Conservation (phyloP, 1,140 invertebrate species). For the Drosophila tropicalis region DNA sequence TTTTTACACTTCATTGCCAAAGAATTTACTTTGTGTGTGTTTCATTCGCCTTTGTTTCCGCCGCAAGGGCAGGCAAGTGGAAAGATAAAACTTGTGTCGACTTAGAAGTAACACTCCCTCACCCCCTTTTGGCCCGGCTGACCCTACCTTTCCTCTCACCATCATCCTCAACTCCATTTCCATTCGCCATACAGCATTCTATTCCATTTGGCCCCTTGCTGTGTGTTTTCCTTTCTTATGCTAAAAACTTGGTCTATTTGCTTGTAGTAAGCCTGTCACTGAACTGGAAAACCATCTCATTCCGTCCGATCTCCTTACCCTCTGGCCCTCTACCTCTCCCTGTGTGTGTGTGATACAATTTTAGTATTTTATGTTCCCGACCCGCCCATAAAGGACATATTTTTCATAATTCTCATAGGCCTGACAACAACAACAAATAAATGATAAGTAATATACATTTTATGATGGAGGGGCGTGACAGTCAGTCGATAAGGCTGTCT, state of each 20-base stretch:
- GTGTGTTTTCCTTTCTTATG: conserved; percentile 1
- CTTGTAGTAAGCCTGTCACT: conserved; percentile 54
- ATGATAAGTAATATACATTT: conserved; percentile 25
- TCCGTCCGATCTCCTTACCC: conserved; percentile 7
- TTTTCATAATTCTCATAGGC: conserved; percentile 49
- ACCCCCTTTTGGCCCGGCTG: neutral
- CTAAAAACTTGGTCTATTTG: conserved; percentile 11
- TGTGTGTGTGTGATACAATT: conserved; percentile 33
- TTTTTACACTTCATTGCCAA: conserved; percentile 67
- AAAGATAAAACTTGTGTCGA: conserved; percentile 63
- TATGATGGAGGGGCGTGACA: conserved; percentile 44
- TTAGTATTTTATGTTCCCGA: conserved; percentile 46
- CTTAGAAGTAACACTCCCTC: conserved; percentile 21
- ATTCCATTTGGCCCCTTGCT: conserved; percentile 4
- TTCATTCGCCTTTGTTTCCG: conserved; percentile 54
- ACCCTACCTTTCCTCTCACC: neutral
- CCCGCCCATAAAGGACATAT: conserved; percentile 49
- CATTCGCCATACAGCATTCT: neutral
- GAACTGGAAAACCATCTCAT: conserved; percentile 59
- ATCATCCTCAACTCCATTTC: conserved; percentile 29
- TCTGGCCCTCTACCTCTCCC: neutral
- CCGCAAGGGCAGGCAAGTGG: conserved; percentile 57
- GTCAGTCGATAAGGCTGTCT: conserved; percentile 54
- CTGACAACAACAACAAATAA: conserved; percentile 15
- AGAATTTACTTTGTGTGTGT: conserved; percentile 59